phyloP scores from a whole-genome alignment of 2,797 vertebrate species.

The Silurus aristotelis region DNA sequence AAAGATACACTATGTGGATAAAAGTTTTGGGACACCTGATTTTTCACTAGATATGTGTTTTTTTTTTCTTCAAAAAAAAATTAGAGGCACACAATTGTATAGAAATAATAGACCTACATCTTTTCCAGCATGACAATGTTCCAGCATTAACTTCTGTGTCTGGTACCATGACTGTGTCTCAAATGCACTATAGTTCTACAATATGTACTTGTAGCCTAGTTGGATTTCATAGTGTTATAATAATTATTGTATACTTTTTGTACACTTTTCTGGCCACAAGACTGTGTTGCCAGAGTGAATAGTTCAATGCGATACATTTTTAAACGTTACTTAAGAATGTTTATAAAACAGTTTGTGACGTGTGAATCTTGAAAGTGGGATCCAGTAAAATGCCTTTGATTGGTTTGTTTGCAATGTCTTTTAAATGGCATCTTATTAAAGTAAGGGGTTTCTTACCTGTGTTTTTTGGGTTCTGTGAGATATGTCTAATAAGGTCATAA shows the following conservation, averaged over 20 bases:
- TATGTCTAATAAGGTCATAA: neutral
- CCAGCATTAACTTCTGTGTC: neutral
- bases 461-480: neutral
- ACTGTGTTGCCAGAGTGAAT: neutral
- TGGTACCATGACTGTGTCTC: neutral
- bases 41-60: too few relatives aligned
- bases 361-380: neutral
- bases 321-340: neutral
- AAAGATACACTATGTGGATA: neutral
- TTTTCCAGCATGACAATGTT: too few relatives aligned
- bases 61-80: too few relatives aligned
- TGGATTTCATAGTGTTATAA: neutral
- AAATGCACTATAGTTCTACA: neutral
- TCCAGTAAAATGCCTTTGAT: neutral
- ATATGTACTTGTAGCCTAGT: neutral
- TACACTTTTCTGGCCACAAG: neutral
- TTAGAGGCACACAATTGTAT: too few relatives aligned
- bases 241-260: neutral
- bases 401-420: neutral
- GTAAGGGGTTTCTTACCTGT: neutral
- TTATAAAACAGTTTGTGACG: neutral
- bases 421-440: neutral
- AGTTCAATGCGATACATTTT: neutral
- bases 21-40: too few relatives aligned
- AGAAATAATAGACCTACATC: too few relatives aligned